A percentile compares a stretch with the other conserved stretches of the same genome.
Conservation (phyloP, 2,888 invertebrate genomes). For the Troides oblongomaculatus region DNA sequence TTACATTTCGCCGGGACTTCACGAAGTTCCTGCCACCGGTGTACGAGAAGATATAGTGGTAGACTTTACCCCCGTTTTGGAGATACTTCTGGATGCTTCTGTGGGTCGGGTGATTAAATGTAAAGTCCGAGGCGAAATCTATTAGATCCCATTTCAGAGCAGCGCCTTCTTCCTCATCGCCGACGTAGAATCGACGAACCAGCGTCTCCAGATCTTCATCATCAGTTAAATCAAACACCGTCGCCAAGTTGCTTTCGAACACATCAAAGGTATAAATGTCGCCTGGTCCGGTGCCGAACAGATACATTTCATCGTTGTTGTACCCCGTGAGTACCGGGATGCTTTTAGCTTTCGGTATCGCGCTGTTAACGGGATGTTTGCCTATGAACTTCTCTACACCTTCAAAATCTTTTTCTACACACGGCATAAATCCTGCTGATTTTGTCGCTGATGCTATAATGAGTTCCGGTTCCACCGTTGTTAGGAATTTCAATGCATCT, state of each 20-base stretch:
- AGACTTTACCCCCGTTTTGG: slow-evolving; percentile 40
- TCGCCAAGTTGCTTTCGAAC: neutral
- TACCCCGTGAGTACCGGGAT: slow-evolving; percentile 46
- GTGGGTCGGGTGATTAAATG: slow-evolving; percentile 47
- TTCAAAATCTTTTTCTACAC: slow-evolving; percentile 44
- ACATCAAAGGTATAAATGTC: neutral
- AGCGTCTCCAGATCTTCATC: slow-evolving; percentile 38
- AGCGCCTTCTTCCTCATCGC: slow-evolving; percentile 42
- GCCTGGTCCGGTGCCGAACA: slow-evolving; percentile 8
- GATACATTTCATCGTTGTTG: slow-evolving; percentile 49
- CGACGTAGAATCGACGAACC: slow-evolving; percentile 50
- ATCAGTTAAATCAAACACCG: slow-evolving; percentile 28
- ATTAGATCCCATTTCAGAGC: slow-evolving; percentile 38
- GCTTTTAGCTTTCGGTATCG: slow-evolving; percentile 36
- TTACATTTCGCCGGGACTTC: slow-evolving; percentile 36
- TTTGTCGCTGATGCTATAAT: slow-evolving; percentile 40
- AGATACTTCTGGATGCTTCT: slow-evolving; percentile 43
- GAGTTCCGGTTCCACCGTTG: slow-evolving; percentile 36
- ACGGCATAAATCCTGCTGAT: slow-evolving; percentile 39
- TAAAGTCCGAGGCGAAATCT: slow-evolving; percentile 52
- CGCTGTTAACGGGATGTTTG: slow-evolving; percentile 36
- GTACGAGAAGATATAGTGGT: slow-evolving; percentile 56
- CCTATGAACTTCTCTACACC: slow-evolving; percentile 42
- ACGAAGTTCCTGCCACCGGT: slow-evolving; percentile 43
- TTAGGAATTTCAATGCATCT: slow-evolving; percentile 46